Evolutionary conservation across 2,888 invertebrate species (phyloP).

Genomic region (Temnothorax unifasciatus): DNA sequence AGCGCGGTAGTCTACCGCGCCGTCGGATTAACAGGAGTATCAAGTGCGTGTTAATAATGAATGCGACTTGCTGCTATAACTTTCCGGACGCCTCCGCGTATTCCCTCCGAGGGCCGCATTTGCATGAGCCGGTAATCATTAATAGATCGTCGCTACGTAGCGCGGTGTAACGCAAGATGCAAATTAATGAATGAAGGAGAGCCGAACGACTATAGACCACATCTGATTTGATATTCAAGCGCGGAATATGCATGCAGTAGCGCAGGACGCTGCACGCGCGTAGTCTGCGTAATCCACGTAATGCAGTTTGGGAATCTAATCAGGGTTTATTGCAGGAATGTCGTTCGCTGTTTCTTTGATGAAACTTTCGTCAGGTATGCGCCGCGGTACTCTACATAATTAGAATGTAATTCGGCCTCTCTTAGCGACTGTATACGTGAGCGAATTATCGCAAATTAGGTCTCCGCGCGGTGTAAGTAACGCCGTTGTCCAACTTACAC

Average conservation of each 20-base stretch:
- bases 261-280: constrained; percentile 5
- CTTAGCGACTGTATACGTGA: constrained; percentile 24
- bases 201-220: constrained; percentile 45
- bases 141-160: constrained; percentile 50
- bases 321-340: constrained; percentile 63
- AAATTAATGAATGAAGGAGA: constrained; percentile 54
- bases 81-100: constrained; percentile 37
- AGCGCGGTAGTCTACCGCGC: not conserved
- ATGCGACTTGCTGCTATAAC: constrained; percentile 37
- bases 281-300: constrained; percentile 45
- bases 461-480: constrained; percentile 24
- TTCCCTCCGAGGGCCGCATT: constrained; percentile 44
- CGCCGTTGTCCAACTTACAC: constrained; percentile 25
- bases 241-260: constrained; percentile 41
- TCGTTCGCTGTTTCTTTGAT: constrained; percentile 58
- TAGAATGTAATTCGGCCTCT: constrained; percentile 63
- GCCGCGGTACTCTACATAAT: constrained; percentile 64
- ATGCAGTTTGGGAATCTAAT: constrained; percentile 65
- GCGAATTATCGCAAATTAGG: constrained; percentile 56
- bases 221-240: constrained; percentile 56
- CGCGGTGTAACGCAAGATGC: constrained; percentile 53
- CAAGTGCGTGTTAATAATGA: constrained; percentile 46
- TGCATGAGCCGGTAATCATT: constrained; percentile 56
- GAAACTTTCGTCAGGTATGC: constrained; percentile 63
- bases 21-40: constrained; percentile 38